Percentiles rank a stretch among this genome's conserved stretches.
These are phyloP conservation scores for Lomographa bimaculata DNA, from an alignment of 2,888 invertebrate species.

Conservation along the genomic window DNA sequence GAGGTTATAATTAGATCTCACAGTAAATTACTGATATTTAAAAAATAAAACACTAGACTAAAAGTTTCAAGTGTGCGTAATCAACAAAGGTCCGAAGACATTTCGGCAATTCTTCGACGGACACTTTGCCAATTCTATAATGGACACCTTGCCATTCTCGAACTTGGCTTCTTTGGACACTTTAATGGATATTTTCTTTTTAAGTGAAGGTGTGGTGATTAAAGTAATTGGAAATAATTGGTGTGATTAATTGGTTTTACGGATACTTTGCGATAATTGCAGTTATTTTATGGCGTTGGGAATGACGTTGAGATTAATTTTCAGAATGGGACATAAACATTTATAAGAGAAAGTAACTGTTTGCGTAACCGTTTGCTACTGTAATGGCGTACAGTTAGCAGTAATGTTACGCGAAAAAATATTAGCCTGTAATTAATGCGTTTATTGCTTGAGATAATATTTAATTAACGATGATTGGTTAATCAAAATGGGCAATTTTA, in stretches of 20 bases:
- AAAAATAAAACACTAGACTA: too few species aligned
- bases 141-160: constrained; percentile 6
- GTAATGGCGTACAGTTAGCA: too few species aligned
- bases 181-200: constrained; percentile 11
- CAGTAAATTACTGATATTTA: too few species aligned
- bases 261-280: constrained; percentile 15
- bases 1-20: too few species aligned
- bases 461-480: too few species aligned
- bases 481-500: too few species aligned
- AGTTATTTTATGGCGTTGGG: constrained; percentile 5
- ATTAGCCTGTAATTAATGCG: too few species aligned
- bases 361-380: neutral
- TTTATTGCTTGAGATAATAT: too few species aligned
- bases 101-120: constrained; percentile 9
- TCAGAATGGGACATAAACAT: constrained; percentile 1
- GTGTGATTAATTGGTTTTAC: constrained; percentile 22
- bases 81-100: neutral
- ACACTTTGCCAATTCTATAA: constrained; percentile 9
- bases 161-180: constrained; percentile 4
- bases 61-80: neutral
- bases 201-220: constrained; percentile 18
- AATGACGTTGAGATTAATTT: constrained; percentile 11
- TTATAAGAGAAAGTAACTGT: constrained; percentile 4
- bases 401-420: neutral
- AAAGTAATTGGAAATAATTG: constrained; percentile 21